These are phyloP conservation scores for Zaprionus vittiger DNA, from an alignment of 1,140 invertebrate genomes.

Conservation along the genomic window DNA sequence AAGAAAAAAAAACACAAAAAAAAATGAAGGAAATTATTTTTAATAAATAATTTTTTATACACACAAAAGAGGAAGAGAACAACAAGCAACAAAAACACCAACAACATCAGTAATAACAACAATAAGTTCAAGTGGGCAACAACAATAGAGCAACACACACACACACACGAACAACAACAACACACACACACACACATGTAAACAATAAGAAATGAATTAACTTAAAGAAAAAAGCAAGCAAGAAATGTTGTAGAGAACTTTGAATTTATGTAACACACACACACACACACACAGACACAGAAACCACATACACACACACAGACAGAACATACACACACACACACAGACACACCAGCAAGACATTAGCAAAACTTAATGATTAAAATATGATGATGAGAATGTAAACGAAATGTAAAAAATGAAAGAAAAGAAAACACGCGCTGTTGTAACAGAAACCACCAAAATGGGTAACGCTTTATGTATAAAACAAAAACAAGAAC, in stretches of 20 bases:
- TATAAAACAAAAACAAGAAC: constrained; percentile 2
- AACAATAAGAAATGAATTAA: constrained; percentile 22
- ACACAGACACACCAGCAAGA: constrained; percentile 9
- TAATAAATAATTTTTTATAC: constrained; percentile 56
- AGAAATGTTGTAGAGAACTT: constrained; percentile 9
- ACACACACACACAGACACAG: constrained; percentile 23
- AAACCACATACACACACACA: constrained; percentile 26
- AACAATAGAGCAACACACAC: constrained; percentile 18
- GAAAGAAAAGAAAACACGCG: constrained; percentile 39
- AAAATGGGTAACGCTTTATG: constrained; percentile 80
- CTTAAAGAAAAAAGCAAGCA: constrained; percentile 1
- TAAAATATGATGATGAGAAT: constrained; percentile 6
- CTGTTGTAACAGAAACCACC: constrained; percentile 80
- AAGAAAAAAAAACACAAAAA: constrained; percentile 19
- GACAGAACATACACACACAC: constrained; percentile 15
- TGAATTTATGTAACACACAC: constrained; percentile 27
- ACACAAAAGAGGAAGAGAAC: constrained; percentile 9
- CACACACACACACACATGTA: constrained; percentile 12
- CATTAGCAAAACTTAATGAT: constrained; percentile 7
- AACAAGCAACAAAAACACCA: constrained; percentile 24
- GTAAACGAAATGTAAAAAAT: constrained; percentile 22
- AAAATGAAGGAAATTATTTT: constrained; percentile 44
- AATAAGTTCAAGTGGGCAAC: constrained; percentile 20
- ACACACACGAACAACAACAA: constrained; percentile 9
- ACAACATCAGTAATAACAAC: constrained; percentile 20